A percentile compares a stretch with the other conserved stretches of the same genome.
Evolutionary conservation across 2,113 vertebrate genomes (phyloP).

Genomic region (Telmatochromis sp.): DNA sequence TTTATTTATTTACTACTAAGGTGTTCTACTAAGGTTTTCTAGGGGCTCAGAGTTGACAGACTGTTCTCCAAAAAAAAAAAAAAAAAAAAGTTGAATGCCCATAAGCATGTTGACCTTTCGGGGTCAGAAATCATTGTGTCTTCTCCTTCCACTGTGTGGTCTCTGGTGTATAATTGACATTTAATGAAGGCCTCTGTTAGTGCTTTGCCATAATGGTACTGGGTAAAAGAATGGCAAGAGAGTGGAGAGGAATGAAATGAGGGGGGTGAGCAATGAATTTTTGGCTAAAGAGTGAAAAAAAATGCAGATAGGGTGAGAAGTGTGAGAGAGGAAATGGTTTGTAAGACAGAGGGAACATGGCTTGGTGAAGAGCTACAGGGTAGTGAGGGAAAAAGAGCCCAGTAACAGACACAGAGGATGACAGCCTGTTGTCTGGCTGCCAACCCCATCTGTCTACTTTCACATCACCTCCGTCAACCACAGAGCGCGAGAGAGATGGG

Average conservation of each 20-base stretch:
- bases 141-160: conserved; percentile 64
- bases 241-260: conserved; percentile 9
- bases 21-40: background rate
- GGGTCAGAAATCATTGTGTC: conserved; percentile 72
- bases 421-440: conserved; percentile 68
- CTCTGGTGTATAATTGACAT: conserved; percentile 75
- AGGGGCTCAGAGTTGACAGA: conserved; percentile 17
- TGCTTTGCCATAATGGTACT: conserved; percentile 48
- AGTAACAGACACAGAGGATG: conserved; percentile 15
- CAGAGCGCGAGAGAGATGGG: background rate
- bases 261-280: background rate
- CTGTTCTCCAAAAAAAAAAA: background rate
- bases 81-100: conserved; percentile 38
- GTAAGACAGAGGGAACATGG: background rate
- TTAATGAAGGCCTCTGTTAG: conserved; percentile 73
- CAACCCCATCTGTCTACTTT: conserved; percentile 74
- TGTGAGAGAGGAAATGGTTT: background rate
- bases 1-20: background rate
- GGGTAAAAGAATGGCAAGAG: conserved; percentile 44
- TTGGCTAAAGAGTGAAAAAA: background rate
- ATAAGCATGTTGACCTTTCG: conserved; percentile 67
- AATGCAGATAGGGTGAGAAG: background rate
- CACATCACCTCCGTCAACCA: conserved; percentile 62
- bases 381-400: conserved; percentile 2
- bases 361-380: background rate